Percentiles rank a stretch among this genome's conserved stretches.
Conservation (phyloP, 2,113 vertebrate genomes). For the Gracilinanus agilis region DNA sequence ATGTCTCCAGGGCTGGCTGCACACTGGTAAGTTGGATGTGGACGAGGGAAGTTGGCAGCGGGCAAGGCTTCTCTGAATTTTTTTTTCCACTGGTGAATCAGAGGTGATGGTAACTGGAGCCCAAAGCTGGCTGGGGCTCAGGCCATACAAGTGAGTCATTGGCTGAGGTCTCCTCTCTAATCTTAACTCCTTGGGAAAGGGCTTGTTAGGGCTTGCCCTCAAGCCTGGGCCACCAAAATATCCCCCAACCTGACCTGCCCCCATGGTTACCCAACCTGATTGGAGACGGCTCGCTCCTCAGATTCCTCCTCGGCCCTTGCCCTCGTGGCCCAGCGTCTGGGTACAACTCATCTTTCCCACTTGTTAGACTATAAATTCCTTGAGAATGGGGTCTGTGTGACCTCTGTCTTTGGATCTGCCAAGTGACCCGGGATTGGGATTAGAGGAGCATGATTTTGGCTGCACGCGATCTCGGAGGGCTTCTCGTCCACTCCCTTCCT, state of each 20-base stretch:
- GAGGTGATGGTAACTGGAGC: slow-evolving; percentile 70
- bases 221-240: slow-evolving; percentile 78
- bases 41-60: slow-evolving; percentile 70
- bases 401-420: not conserved
- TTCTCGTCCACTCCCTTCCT: not conserved
- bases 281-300: not conserved
- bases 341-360: not conserved
- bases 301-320: not conserved
- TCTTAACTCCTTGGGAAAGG: slow-evolving; percentile 77
- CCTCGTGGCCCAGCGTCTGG: not conserved
- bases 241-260: slow-evolving; percentile 60
- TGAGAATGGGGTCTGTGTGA: not conserved
- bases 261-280: not conserved
- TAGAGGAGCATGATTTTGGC: not conserved
- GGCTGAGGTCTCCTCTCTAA: slow-evolving; percentile 80
- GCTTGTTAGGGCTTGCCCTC: slow-evolving; percentile 82
- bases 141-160: slow-evolving; percentile 84
- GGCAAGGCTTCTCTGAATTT: slow-evolving; percentile 47
- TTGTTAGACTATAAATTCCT: not conserved
- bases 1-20: not conserved
- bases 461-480: not conserved
- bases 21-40: slow-evolving; percentile 75
- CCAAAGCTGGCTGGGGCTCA: slow-evolving; percentile 76
- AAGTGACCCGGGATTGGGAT: not conserved
- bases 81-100: slow-evolving; percentile 82